These are phyloP conservation scores for Cephus runcator DNA, from an alignment of 2,888 invertebrate genomes.

Conservation along the genomic window DNA sequence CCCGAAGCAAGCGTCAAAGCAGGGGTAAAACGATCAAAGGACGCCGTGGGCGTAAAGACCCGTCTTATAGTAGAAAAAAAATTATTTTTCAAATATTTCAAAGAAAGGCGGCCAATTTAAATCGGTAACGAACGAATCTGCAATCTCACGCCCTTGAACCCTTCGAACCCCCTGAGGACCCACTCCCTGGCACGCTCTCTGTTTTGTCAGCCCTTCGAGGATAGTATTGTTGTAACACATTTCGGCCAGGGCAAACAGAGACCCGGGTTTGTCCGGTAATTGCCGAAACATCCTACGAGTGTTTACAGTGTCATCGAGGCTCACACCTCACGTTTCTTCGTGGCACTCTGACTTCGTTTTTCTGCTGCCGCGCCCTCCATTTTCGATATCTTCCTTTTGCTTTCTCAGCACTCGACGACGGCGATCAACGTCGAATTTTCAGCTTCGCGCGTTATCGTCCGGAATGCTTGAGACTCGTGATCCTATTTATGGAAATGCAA, in stretches of 20 bases:
- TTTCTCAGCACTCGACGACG: too few species aligned
- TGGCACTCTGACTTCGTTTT: conserved; percentile 2
- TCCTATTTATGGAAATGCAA: too few species aligned
- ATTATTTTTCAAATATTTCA: too few species aligned
- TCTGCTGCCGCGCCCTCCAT: not conserved
- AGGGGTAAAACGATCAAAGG: too few species aligned
- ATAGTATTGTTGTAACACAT: conserved; percentile 48
- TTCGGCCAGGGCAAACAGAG: conserved; percentile 47
- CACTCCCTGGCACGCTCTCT: conserved; percentile 5
- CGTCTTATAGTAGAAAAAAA: too few species aligned
- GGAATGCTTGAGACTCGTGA: too few species aligned
- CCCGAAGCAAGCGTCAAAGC: too few species aligned
- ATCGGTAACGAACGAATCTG: conserved; percentile 29
- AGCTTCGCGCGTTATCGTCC: too few species aligned
- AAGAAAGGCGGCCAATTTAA: too few species aligned
- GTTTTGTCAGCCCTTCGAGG: conserved; percentile 20
- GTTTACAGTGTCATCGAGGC: conserved; percentile 58
- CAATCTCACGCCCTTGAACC: conserved; percentile 41
- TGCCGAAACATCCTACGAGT: conserved; percentile 55
- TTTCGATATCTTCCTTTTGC: too few species aligned
- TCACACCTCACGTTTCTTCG: conserved; percentile 23
- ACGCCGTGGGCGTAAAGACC: too few species aligned
- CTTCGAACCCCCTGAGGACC: not conserved
- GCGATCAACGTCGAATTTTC: too few species aligned
- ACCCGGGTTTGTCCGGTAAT: conserved; percentile 48